Evolutionary conservation across 2,797 vertebrate genomes (phyloP).

Genomic region (Gallinago stenura): DNA sequence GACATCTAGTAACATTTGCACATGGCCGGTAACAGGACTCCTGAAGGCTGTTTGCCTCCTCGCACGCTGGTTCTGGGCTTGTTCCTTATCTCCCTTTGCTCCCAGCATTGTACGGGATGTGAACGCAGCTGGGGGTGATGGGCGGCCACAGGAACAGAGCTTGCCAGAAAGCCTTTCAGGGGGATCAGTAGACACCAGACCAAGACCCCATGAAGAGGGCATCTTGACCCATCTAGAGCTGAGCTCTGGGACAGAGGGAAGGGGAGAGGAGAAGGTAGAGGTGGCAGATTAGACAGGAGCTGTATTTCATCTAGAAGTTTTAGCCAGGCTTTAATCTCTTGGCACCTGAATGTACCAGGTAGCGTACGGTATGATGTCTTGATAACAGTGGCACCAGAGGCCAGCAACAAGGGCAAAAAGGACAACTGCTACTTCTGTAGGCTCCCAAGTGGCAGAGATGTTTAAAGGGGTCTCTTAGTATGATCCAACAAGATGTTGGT

Average conservation of each 20-base stretch:
- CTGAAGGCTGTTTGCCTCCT: background rate
- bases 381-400: background rate
- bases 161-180: background rate
- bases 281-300: background rate
- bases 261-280: background rate
- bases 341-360: background rate
- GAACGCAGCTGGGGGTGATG: rapidly evolving
- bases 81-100: background rate
- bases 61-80: background rate
- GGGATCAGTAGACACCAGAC: background rate
- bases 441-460: background rate
- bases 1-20: background rate
- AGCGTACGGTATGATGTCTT: background rate
- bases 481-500: background rate
- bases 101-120: background rate
- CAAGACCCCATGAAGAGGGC: background rate
- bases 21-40: background rate
- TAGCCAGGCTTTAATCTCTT: background rate
- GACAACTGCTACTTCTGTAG: background rate
- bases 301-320: background rate
- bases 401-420: background rate
- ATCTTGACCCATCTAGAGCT: background rate
- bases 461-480: background rate
- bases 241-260: background rate
- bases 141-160: background rate